Evolutionary conservation across 2,113 vertebrate genomes (phyloP).

Genomic region (Oreochromis aureus): DNA sequence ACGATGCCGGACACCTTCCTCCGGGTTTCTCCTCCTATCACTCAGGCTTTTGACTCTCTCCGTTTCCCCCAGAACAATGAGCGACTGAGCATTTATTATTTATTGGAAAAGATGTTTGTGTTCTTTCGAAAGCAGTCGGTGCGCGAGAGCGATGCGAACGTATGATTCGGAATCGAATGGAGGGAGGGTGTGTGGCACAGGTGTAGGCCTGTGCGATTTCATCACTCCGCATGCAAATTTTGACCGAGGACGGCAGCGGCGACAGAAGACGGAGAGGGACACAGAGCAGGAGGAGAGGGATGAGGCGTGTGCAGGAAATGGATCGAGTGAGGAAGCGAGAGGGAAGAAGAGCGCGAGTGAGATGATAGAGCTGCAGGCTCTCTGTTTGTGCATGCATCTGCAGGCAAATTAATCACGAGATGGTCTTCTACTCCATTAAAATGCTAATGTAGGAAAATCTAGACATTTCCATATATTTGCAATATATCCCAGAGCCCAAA

Average conservation of each 20-base stretch:
- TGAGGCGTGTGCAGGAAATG: conserved; percentile 24
- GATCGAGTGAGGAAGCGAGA: conserved; percentile 6
- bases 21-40: neutral
- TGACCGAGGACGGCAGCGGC: neutral
- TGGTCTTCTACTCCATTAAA: conserved; percentile 65
- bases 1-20: neutral
- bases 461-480: conserved; percentile 61
- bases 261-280: neutral
- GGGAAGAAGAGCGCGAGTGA: conserved; percentile 9
- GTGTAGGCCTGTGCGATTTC: conserved; percentile 46
- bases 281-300: neutral
- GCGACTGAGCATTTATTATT: conserved; percentile 52
- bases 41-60: neutral
- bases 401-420: conserved; percentile 64
- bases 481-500: conserved; percentile 41
- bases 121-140: neutral
- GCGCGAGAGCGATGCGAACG: neutral
- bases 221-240: conserved; percentile 63
- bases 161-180: conserved; percentile 17
- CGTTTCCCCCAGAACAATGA: neutral
- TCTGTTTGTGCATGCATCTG: conserved; percentile 60
- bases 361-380: conserved; percentile 46
- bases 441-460: conserved; percentile 72
- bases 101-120: conserved; percentile 22
- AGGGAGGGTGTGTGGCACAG: conserved; percentile 44